Percentiles rank a stretch among this genome's conserved stretches.
These are phyloP conservation scores for Cryptomyrus ogoouensis DNA, from an alignment of 2,113 vertebrate genomes.

Conservation along the genomic window DNA sequence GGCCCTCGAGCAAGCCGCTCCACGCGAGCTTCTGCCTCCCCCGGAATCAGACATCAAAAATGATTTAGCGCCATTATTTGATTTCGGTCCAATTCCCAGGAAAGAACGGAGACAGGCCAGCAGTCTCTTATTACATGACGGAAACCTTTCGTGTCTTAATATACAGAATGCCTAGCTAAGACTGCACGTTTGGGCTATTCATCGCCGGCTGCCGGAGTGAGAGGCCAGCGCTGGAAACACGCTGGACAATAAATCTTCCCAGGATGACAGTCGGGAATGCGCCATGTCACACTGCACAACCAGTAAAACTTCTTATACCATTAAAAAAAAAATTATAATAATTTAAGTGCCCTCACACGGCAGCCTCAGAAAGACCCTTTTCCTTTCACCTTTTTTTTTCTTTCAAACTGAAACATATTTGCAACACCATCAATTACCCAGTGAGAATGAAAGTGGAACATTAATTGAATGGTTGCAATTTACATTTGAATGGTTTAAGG, in stretches of 20 bases:
- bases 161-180: constrained; percentile 29
- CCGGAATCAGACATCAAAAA: constrained; percentile 75
- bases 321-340: constrained; percentile 30
- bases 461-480: constrained; percentile 53
- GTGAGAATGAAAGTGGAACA: constrained; percentile 45
- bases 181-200: background rate
- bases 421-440: constrained; percentile 56
- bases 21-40: constrained; percentile 68
- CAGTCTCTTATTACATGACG: constrained; percentile 18
- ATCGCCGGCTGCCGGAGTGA: constrained; percentile 17
- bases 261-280: constrained; percentile 52
- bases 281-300: constrained; percentile 49
- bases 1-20: constrained; percentile 76
- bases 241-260: constrained; percentile 50
- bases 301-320: constrained; percentile 38
- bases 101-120: constrained; percentile 42
- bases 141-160: constrained; percentile 5
- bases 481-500: constrained; percentile 44
- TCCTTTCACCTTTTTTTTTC: constrained; percentile 14
- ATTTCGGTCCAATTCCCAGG: constrained; percentile 75
- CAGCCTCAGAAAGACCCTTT: constrained; percentile 28
- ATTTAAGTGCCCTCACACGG: constrained; percentile 55
- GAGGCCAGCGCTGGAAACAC: constrained; percentile 44
- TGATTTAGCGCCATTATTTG: constrained; percentile 73
- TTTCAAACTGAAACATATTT: constrained; percentile 43